Base-by-base conservation (phyloP, 2,113 vertebrate genomes). In the Perca fluviatilis region DNA sequence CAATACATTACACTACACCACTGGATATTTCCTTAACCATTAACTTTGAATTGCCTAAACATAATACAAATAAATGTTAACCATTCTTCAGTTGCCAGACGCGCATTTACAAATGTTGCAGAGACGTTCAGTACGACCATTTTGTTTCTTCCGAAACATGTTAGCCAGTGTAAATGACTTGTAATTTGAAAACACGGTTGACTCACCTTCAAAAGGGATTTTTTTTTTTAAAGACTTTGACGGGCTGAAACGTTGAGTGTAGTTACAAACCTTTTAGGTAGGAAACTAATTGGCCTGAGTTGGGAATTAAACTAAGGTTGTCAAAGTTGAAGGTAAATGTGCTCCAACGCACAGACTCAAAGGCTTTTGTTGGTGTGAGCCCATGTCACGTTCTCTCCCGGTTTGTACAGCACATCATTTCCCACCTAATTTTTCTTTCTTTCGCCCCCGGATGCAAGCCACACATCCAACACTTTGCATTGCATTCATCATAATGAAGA, bases 201-300 rank as follows among this genome's bases (percentile, higher is more conserved):
- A 77, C 13, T 49, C 3, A 12, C 18, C 63, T n/a, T n/a, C 25
- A 51, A 36, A 30, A 51, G 21, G 8, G 43, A 49, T 15, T 60
- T 73, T 33, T n/a, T 15, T 46, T 46, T 27, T 15, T 40, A 8
- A 18, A 53, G 12, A 7, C 1, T 50, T 21, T 50, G 62, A 80
- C 5, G 1, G 30, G 43, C 62, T 25, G 25, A 67, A 47, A 62
- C 51, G 36, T 25, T 19, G 43, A 43, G 36, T 4, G 0, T 66
- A 40, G 82, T 74, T 64, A 46, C 46, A 56, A 74, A 80, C 64
- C 63, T 53, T 53, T 74, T 53, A 51, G 66, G 54, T 63, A 2
- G 65, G 30, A 66, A 51, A 70, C 58, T 25, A 77, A 80, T 69
- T 70, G 56, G 1, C 5, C 50, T 25, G 23, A 54, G 74, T 51